Conservation (phyloP, 2,888 invertebrate genomes). For the Minunthozetes semirufus region DNA sequence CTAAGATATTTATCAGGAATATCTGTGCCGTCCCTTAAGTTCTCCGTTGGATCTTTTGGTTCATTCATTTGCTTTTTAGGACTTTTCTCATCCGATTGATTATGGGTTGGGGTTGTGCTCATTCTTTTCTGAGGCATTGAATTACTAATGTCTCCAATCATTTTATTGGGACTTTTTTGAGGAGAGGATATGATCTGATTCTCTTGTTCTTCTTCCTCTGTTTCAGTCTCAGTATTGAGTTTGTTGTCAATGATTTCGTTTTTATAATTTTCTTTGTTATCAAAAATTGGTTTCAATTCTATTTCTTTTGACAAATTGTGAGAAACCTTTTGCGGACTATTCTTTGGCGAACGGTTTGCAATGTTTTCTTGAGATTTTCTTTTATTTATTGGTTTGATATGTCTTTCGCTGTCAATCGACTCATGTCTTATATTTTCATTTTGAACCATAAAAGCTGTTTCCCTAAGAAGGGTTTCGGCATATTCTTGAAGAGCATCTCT, state of each 20-base stretch:
- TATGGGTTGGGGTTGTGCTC: too few relatives aligned
- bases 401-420: background rate
- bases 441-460: conserved; percentile 26
- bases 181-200: too few relatives aligned
- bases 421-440: conserved; percentile 25
- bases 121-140: too few relatives aligned
- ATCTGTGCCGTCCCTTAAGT: conserved; percentile 26
- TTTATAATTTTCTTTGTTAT: background rate
- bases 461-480: conserved; percentile 28
- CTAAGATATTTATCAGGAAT: conserved; percentile 30
- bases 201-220: too few relatives aligned
- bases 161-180: too few relatives aligned
- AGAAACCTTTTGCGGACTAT: background rate
- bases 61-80: background rate
- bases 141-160: too few relatives aligned
- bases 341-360: too few relatives aligned
- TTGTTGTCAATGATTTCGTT: background rate
- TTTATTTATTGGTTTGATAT: conserved; percentile 1
- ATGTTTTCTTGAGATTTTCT: background rate
- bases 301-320: background rate
- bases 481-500: conserved; percentile 27
- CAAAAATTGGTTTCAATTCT: background rate
- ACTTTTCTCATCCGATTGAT: background rate
- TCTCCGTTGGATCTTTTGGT: background rate
- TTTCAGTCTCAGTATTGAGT: too few relatives aligned